Conservation (phyloP, 2,113 vertebrate genomes). For the Herpailurus yagouaroundi region DNA sequence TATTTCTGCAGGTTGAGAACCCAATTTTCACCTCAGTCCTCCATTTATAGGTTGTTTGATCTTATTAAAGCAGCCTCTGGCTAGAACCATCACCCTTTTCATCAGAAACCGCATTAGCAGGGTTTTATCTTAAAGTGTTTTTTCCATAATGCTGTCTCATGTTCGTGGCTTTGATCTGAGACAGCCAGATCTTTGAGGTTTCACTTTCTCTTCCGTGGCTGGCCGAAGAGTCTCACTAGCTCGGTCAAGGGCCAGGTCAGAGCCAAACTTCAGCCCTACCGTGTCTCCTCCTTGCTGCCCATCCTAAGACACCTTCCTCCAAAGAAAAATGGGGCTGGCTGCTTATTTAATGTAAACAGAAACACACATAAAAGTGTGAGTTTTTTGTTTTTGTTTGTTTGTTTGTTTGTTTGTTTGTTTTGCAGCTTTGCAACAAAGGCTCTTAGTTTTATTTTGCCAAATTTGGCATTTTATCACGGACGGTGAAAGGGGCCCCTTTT, state of each 20-base stretch:
- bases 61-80: background rate
- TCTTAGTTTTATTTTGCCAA: background rate
- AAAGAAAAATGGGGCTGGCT: background rate
- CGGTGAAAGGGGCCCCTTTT: background rate
- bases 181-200: fast-evolving
- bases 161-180: background rate
- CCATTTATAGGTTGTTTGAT: background rate
- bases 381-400: too few species aligned
- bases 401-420: background rate
- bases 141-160: background rate
- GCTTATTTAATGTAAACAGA: background rate
- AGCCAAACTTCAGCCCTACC: fast-evolving
- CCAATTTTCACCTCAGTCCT: background rate
- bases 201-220: background rate
- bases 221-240: background rate
- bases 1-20: background rate
- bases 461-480: background rate
- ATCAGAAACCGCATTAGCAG: background rate
- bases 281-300: background rate
- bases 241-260: background rate
- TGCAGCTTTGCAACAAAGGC: background rate
- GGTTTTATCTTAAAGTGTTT: background rate
- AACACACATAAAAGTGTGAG: background rate
- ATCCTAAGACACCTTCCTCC: background rate
- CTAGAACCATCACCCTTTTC: background rate